Evolutionary conservation across 35 echinoderm and acorn worm genomes (phyloP), one percentile per base, ranked within the genome.

Genomic region (Acanthaster planci): DNA sequence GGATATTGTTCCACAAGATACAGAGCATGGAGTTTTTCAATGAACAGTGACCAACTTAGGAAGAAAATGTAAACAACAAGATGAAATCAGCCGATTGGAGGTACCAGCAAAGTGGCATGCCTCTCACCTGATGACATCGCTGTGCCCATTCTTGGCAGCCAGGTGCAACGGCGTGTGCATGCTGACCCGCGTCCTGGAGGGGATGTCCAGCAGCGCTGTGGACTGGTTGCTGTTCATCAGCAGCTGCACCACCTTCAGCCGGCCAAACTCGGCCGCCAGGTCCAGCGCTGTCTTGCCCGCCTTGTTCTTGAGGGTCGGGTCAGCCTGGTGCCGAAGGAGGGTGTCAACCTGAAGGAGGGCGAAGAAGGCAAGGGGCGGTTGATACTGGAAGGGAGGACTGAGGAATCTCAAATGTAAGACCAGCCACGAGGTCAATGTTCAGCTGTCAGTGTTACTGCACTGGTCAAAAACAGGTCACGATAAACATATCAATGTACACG

Each of bases 71-170:
- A n/a, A n/a, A n/a, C n/a, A n/a, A n/a, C n/a, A n/a, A n/a, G n/a
- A n/a, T n/a, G n/a, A n/a, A n/a, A n/a, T n/a, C n/a, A n/a, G n/a
- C n/a, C n/a, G n/a, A n/a, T n/a, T n/a, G n/a, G n/a, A n/a, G n/a
- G n/a, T n/a, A n/a, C n/a, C n/a, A 47, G 42, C 42, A 12, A 47
- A 47, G 42, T 47, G 4, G 42, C 12, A 6, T 47, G 42, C 12
- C 12, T 12, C 57, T 75, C 93, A 97, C 95, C 84, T 93, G 36
- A 92, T 89, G 12, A 97, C 88, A 78, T 97, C 95, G 77, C 83
- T 88, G 39, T 97, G 95, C 19, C 95, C 95, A 86, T 97, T 97
- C 88, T 97, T 97, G 22, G 95, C 95, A 52, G 95, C 95, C 36
- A 93, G 78, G 82, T 97, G 95, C 1, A 97, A 81, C 5, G 95